Conservation (phyloP, 2,888 invertebrate genomes). For the Busseola fusca region DNA sequence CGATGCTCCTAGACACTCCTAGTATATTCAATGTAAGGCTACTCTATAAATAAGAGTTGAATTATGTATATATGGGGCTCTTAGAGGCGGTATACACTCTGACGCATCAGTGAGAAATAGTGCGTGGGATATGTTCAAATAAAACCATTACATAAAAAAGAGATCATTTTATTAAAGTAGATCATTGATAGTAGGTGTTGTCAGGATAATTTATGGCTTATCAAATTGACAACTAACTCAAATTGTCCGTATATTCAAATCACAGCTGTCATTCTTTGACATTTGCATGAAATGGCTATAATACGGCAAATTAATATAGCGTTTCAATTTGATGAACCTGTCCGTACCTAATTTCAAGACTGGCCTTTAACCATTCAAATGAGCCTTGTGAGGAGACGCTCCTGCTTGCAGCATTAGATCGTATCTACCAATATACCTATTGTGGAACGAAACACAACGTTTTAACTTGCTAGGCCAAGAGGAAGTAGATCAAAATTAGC, state of each 20-base stretch:
- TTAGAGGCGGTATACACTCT: constrained; percentile 54
- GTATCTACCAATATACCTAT: background rate
- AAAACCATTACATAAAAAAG: background rate
- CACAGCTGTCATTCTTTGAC: background rate
- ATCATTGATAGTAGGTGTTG: background rate
- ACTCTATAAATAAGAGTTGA: constrained; percentile 73
- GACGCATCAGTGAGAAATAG: background rate
- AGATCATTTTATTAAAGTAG: background rate
- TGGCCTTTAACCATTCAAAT: background rate
- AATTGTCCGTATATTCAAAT: background rate
- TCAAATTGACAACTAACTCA: background rate
- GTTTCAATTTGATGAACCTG: background rate
- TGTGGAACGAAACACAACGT: background rate
- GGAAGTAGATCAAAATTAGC: background rate
- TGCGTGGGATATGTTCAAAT: no score
- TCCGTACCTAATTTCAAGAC: background rate
- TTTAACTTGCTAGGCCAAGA: background rate
- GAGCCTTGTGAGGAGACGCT: no score
- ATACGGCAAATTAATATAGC: background rate
- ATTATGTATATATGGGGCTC: constrained; percentile 67
- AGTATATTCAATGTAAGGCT: constrained; percentile 57
- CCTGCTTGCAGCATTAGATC: background rate
- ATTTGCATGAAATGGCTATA: background rate
- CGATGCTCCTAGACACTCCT: constrained; percentile 7
- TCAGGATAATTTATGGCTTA: background rate